These are phyloP conservation scores for Saxidomus purpurata DNA, from an alignment of 1,140 invertebrate species.

Conservation along the genomic window DNA sequence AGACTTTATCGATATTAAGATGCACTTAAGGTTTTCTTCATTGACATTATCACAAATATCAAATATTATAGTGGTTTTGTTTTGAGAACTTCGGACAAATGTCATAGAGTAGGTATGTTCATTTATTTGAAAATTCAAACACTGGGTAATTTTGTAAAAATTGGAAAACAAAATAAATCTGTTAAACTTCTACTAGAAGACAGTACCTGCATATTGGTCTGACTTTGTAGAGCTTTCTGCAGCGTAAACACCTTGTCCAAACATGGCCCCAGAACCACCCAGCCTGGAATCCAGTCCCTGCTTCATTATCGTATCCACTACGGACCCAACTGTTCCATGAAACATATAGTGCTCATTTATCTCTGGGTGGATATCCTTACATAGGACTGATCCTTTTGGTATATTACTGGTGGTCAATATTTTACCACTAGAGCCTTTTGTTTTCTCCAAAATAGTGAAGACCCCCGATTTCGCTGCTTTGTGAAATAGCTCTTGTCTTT, in stretches of 20 bases:
- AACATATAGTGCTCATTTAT: conserved; percentile 82
- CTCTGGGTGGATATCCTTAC: conserved; percentile 70
- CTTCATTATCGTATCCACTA: conserved; percentile 67
- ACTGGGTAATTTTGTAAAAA: no score
- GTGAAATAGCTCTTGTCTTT: conserved; percentile 71
- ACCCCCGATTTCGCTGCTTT: conserved; percentile 53
- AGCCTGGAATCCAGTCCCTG: conserved; percentile 76
- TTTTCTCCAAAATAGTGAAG: conserved; percentile 47
- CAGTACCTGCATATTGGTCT: conserved; percentile 81
- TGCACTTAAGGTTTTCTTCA: no score
- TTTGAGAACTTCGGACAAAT: no score
- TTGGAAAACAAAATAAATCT: no score
- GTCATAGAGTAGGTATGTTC: no score
- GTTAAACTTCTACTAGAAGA: no score
- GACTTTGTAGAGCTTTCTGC: conserved; percentile 81
- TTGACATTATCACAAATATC: no score
- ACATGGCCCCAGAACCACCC: conserved; percentile 72
- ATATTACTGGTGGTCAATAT: conserved; percentile 65
- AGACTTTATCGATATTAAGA: no score
- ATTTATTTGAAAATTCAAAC: no score
- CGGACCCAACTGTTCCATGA: conserved; percentile 76
- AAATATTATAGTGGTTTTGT: no score
- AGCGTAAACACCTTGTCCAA: conserved; percentile 78
- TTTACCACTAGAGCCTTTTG: conserved; percentile 59
- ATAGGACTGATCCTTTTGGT: background rate